Conservation (phyloP, 2,113 vertebrate genomes). For the Macaca nemestrina region DNA sequence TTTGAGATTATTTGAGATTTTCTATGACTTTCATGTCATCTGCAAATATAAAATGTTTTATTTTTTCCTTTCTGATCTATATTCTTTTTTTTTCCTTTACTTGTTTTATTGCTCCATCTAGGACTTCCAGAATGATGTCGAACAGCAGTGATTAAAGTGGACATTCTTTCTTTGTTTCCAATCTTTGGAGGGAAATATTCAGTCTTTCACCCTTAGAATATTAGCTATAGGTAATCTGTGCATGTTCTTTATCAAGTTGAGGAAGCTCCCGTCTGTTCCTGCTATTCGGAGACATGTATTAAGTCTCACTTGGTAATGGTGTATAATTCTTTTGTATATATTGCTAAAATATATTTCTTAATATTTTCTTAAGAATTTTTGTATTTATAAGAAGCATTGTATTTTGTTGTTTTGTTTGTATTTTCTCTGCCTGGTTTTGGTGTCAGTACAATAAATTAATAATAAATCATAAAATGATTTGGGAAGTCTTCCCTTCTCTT, state of each 20-base stretch:
- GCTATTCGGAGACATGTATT: neutral
- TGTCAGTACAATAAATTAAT: neutral
- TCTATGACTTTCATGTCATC: neutral
- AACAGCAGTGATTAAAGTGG: neutral
- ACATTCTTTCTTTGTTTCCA: neutral
- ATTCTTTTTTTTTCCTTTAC: neutral
- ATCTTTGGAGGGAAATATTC: neutral
- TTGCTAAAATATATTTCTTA: neutral
- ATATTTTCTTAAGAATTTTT: neutral
- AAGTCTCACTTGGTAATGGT: neutral
- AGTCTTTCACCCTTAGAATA: neutral
- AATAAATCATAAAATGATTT: neutral
- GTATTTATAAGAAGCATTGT: neutral
- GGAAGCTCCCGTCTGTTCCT: neutral
- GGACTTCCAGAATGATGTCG: neutral
- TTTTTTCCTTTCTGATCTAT: neutral
- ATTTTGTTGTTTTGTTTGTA: neutral
- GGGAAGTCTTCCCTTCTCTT: neutral
- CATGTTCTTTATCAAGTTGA: neutral
- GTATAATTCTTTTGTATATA: neutral
- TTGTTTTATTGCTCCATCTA: neutral
- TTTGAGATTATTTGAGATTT: neutral
- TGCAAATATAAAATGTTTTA: neutral
- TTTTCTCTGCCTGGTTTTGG: neutral
- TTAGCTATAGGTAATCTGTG: neutral